These are phyloP conservation scores for Emberiza fucata DNA, from an alignment of 2,113 vertebrate genomes.

Conservation along the genomic window DNA sequence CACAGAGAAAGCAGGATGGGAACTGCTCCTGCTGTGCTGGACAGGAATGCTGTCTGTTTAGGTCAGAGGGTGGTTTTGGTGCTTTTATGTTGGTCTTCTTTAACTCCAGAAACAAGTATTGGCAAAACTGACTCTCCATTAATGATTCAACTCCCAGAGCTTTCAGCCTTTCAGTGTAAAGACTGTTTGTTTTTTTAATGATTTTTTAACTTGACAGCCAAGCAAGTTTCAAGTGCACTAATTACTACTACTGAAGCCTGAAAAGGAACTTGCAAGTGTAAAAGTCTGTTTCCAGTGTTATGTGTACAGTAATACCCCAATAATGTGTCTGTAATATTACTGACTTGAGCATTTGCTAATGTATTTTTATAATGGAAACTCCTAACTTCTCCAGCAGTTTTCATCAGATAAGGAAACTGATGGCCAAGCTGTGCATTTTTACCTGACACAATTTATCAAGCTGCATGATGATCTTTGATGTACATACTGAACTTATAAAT, in stretches of 20 bases:
- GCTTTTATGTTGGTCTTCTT: not conserved
- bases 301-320: not conserved
- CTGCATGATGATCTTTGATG: slow-evolving; percentile 50
- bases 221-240: slow-evolving; percentile 37
- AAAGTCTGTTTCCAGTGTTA: slow-evolving; percentile 7
- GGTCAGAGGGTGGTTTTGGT: not conserved
- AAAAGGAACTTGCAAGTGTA: not conserved
- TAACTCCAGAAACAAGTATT: not conserved
- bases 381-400: not conserved
- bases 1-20: not conserved
- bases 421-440: slow-evolving; percentile 19
- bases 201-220: slow-evolving; percentile 10
- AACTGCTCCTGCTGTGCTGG: not conserved
- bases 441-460: slow-evolving; percentile 3
- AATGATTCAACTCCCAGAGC: not conserved
- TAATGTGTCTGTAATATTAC: not conserved
- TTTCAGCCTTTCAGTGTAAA: slow-evolving; percentile 31
- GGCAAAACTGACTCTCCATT: not conserved
- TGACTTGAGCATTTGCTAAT: not conserved
- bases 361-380: slow-evolving; percentile 21
- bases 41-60: not conserved
- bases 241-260: not conserved
- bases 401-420: not conserved
- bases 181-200: not conserved
- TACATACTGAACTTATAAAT: slow-evolving; percentile 69